Evolutionary conservation across 2,113 vertebrate genomes (phyloP), one percentile per base, ranked within the genome.

Genomic region (Pterocles orientalis): DNA sequence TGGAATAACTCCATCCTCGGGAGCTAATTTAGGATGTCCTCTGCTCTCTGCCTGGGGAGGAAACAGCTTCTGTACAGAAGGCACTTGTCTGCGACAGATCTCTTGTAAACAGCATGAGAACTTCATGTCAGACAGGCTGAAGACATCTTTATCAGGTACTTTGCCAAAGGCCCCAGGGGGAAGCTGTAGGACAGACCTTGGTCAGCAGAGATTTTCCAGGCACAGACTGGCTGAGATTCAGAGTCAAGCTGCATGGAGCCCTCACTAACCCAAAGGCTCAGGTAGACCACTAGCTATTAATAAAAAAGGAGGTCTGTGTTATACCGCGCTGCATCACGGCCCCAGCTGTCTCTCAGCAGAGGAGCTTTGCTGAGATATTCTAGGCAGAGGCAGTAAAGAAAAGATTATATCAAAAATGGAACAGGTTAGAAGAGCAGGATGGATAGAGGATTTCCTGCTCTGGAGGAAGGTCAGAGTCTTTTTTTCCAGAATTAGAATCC

Each of bases 71-170:
- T 43, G 89, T 91, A 9, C 81, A 93, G 94, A 90, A 86, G 90
- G 83, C 91, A 51, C 92, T 95, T 95, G 96, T 96, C 94, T 93
- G 89, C 68, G 73, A 82, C 95, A 96, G 92, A 96, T 92, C 95
- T 91, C 91, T 84, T 91, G 94, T 91, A 96, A 95, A 89, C 92
- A 94, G 90, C 65, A 14, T 53, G 86, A 94, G 57, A 88, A 77
- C 91, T 94, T 33, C 16, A 70, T 96, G 92, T 88, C 95, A 95
- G 88, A 53, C 53, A 12, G 1, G 2, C 65, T 3, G 28, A 25
- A 79, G 94, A 97, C 88, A 66, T 96, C 96, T 97, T 34, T 43
- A 96, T 97, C 96, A 97, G 94, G 94, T 79, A 14, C 88, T 86
- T 19, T 79, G 88, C 95, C 94, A 94, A 29, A 69, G 92, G 65